phyloP scores from a whole-genome alignment of 2,888 invertebrate species.

The Galeopsomyia nigrocyanea region DNA sequence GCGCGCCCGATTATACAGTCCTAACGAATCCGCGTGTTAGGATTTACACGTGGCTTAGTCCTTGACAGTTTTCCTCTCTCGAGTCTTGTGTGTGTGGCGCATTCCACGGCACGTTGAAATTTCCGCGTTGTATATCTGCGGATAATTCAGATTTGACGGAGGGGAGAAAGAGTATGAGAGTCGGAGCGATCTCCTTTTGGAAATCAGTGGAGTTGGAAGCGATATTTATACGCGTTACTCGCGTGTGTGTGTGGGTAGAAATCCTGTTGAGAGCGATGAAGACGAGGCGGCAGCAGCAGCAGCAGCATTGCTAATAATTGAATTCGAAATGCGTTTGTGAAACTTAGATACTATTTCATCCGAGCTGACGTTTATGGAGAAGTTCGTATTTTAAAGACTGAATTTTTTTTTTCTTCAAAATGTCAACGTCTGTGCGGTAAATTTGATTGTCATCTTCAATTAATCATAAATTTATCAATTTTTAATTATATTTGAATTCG shows the following conservation, averaged over 20 bases:
- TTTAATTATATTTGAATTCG: no score
- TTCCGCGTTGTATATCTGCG: slow-evolving; percentile 29
- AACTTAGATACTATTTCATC: slow-evolving; percentile 59
- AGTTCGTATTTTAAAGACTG: no score
- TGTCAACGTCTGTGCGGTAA: no score
- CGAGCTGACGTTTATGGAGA: slow-evolving; percentile 52
- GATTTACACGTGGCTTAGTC: slow-evolving; percentile 38
- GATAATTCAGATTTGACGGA: background rate
- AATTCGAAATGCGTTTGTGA: slow-evolving; percentile 53
- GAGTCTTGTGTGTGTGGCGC: no score
- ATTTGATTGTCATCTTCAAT: no score
- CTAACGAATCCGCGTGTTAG: slow-evolving; percentile 46
- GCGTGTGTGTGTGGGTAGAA: slow-evolving; percentile 6
- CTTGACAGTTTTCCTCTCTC: slow-evolving; percentile 38
- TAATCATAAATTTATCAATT: no score
- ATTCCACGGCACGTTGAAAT: slow-evolving; percentile 31
- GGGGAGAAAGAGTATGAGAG: slow-evolving; percentile 3
- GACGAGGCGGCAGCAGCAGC: slow-evolving; percentile 47
- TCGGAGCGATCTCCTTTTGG: background rate
- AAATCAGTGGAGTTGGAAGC: no score
- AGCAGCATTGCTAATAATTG: slow-evolving; percentile 59
- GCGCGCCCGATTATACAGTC: slow-evolving; percentile 42
- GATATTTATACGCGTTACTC: no score
- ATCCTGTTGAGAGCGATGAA: slow-evolving; percentile 50
- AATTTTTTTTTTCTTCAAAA: no score